A percentile compares a stretch with the other conserved stretches of the same genome.
Conservation (phyloP, 2,888 invertebrate genomes). For the Liopterus haemorrhoidalis region DNA sequence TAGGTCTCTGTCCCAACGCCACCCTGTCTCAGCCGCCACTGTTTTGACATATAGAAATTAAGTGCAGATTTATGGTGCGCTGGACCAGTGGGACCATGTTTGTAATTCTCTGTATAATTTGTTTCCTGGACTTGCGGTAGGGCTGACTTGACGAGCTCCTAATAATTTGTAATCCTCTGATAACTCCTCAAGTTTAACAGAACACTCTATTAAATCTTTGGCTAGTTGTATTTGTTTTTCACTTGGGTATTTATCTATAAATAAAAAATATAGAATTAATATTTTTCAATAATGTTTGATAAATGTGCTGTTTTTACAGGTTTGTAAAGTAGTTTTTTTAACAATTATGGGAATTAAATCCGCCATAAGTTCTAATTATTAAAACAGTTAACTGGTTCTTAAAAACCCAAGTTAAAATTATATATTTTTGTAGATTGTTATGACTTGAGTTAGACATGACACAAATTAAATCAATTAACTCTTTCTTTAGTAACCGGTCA, state of each 20-base stretch:
- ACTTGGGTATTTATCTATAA: slow-evolving; percentile 46
- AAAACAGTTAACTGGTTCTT: background rate
- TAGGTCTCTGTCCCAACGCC: too few relatives aligned
- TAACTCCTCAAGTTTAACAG: slow-evolving; percentile 46
- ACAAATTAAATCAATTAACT: background rate
- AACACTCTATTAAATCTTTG: slow-evolving; percentile 49
- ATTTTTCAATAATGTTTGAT: slow-evolving; percentile 1
- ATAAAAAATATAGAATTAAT: slow-evolving; percentile 7
- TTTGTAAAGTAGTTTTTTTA: too few relatives aligned
- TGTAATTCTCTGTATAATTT: slow-evolving; percentile 49
- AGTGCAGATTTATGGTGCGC: slow-evolving; percentile 9
- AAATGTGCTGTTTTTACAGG: background rate
- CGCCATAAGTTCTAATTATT: background rate
- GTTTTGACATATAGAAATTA: too few relatives aligned
- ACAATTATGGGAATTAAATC: too few relatives aligned
- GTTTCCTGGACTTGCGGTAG: slow-evolving; percentile 52
- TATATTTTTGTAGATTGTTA: background rate
- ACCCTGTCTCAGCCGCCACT: too few relatives aligned
- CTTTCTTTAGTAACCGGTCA: background rate
- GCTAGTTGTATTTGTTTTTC: slow-evolving; percentile 46
- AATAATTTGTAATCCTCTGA: slow-evolving; percentile 48
- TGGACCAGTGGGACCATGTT: slow-evolving; percentile 46
- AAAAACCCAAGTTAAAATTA: background rate
- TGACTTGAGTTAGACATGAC: background rate
- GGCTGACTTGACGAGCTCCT: slow-evolving; percentile 51